phyloP scores from a whole-genome alignment of 2,113 vertebrate genomes.

The Zosterops lateralis region DNA sequence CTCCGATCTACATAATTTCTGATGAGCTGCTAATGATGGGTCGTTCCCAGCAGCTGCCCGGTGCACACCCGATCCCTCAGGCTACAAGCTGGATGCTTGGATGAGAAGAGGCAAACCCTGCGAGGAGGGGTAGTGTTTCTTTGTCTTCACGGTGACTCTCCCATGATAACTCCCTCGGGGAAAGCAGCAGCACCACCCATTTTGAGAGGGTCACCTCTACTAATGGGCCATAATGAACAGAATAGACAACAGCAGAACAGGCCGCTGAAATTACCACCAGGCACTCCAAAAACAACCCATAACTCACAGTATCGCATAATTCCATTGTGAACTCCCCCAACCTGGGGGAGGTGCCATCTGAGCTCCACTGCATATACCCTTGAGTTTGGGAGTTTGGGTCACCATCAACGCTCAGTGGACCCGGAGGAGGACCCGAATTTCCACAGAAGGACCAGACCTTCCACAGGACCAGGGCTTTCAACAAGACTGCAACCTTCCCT shows the following conservation, averaged over 20 bases:
- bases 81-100: neutral
- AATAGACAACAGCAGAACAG: neutral
- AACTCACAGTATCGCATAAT: neutral
- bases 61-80: neutral
- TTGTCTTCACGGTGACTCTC: neutral
- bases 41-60: neutral
- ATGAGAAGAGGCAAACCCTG: neutral
- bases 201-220: neutral
- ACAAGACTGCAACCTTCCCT: neutral
- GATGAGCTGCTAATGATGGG: neutral
- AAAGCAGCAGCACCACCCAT: neutral
- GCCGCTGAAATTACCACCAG: neutral
- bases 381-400: neutral
- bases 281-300: neutral
- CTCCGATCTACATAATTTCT: neutral
- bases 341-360: neutral
- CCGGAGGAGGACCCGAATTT: accelerated
- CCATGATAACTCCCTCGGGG: accelerated
- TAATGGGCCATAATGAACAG: neutral
- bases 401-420: accelerated
- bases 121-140: neutral
- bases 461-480: neutral
- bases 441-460: neutral
- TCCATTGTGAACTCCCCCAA: neutral
- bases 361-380: neutral